A percentile compares a stretch with the other conserved stretches of the same genome.
Evolutionary conservation across 2,113 vertebrate genomes (phyloP).

Genomic region (Oceanodroma tethys): DNA sequence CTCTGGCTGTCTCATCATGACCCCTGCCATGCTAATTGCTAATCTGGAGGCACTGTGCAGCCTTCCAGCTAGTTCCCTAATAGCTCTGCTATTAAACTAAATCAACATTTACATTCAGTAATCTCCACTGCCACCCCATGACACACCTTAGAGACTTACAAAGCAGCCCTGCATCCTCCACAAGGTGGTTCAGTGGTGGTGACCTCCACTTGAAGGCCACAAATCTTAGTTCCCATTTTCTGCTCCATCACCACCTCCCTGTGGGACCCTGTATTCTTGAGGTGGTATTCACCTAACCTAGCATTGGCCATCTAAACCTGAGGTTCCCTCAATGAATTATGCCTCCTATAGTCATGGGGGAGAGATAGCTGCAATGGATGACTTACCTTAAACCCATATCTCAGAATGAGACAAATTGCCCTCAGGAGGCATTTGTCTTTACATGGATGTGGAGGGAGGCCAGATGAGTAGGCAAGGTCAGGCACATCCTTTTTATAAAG

Average conservation of each 20-base stretch:
- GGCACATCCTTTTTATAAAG: neutral
- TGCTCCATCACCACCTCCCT: neutral
- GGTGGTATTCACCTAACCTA: neutral
- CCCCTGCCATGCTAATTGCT: neutral
- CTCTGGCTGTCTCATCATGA: neutral
- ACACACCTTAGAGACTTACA: neutral
- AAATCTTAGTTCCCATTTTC: neutral
- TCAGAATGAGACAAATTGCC: neutral
- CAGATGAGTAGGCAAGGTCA: neutral
- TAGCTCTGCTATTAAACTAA: neutral
- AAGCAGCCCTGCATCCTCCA: neutral
- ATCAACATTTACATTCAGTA: neutral
- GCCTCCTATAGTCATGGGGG: neutral
- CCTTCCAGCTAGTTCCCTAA: neutral
- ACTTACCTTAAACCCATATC: neutral
- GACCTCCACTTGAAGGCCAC: neutral
- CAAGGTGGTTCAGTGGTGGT: neutral
- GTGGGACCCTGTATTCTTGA: neutral
- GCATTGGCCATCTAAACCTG: neutral
- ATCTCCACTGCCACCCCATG: neutral
- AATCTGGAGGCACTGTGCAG: neutral
- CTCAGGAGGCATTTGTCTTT: neutral
- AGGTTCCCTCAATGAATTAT: neutral
- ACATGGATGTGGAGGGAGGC: neutral
- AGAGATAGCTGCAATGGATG: neutral